Base-by-base conservation (phyloP, 2,888 invertebrate genomes). In the Aspidiotus destructor region DNA sequence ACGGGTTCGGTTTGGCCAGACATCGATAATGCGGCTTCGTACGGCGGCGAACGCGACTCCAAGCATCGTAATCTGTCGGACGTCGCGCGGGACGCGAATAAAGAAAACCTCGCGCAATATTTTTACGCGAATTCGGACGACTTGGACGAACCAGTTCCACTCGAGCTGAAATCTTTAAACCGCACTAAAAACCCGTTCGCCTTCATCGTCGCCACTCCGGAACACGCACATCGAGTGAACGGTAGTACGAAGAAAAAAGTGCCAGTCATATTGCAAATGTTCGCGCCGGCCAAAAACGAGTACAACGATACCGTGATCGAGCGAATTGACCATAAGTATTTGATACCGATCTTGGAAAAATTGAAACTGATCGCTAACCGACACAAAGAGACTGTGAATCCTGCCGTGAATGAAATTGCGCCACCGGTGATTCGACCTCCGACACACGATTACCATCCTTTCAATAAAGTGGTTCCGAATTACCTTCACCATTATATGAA, bases 291-390 rank as follows among this genome's bases (percentile, higher is more conserved):
- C 8, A 17, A 17, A 13, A 48, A 62, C 8, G 48, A 62, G 8
- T 10, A 8, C 42, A 17, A 11, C 13, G 11, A 48, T 16, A 67
- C 42, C 11, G 16, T 16, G 8, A 48, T 8, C 41, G 11, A 52
- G 9, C 16, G 15, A 54, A 63, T 48, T 11, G 44, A 15, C 2
- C 57, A 48, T 8, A 60, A 67, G 48, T 67, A 58, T 52, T 60
- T 67, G n/a, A 48, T 52, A 28, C 67, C 67, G 1, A 67, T 67
- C 52, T 15, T 67, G n/a, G 60, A 60, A 10, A 67, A 60, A 16
- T 11, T 67, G 52, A 60, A 60, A 52, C 48, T 17, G n/a, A 11
- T 65, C 3, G 44, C 28, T n/a, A 28, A 10, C 40, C 61, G 41
- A 42, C 60, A 15, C 11, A n/a, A 8, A 2, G 55, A n/a, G 41